Percentiles rank a stretch among this genome's conserved stretches.
phyloP scores from a whole-genome alignment of 2,797 vertebrate species.

The Mallotus villosus region DNA sequence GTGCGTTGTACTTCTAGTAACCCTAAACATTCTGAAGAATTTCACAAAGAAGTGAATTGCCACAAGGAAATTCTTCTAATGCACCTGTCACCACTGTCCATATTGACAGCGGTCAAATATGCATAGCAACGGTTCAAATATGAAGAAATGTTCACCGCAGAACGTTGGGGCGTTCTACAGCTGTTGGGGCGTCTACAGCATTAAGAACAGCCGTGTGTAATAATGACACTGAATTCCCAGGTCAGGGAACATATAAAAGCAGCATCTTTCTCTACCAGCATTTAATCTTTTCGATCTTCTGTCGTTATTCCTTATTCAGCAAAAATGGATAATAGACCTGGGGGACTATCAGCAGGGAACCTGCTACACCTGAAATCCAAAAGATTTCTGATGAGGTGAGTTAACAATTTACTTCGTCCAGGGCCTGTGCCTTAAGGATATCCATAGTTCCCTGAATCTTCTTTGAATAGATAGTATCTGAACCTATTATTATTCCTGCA shows the following conservation, averaged over 20 bases:
- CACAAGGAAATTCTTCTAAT: too few relatives aligned
- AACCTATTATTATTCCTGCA: neutral
- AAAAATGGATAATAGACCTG: conserved; percentile 57
- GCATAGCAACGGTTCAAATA: too few relatives aligned
- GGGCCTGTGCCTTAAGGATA: neutral
- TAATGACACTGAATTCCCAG: neutral
- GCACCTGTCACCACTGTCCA: too few relatives aligned
- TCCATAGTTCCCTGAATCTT: neutral
- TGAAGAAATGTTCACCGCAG: too few relatives aligned
- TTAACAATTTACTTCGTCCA: neutral
- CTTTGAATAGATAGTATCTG: neutral
- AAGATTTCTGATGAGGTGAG: conserved; percentile 70
- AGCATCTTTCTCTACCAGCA: neutral
- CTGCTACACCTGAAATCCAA: conserved; percentile 73
- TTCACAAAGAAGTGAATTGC: too few relatives aligned
- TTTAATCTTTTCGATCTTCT: neutral
- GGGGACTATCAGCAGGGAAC: conserved; percentile 62
- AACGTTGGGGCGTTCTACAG: too few relatives aligned
- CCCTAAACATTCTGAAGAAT: too few relatives aligned
- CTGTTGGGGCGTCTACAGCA: too few relatives aligned
- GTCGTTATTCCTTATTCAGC: neutral
- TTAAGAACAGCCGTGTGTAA: too few relatives aligned
- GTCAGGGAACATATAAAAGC: neutral
- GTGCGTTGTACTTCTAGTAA: too few relatives aligned
- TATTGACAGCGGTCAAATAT: too few relatives aligned